Evolutionary conservation across 1,140 invertebrate genomes (phyloP), one percentile per base, ranked within the genome.

Genomic region (Heterodera carotae): DNA sequence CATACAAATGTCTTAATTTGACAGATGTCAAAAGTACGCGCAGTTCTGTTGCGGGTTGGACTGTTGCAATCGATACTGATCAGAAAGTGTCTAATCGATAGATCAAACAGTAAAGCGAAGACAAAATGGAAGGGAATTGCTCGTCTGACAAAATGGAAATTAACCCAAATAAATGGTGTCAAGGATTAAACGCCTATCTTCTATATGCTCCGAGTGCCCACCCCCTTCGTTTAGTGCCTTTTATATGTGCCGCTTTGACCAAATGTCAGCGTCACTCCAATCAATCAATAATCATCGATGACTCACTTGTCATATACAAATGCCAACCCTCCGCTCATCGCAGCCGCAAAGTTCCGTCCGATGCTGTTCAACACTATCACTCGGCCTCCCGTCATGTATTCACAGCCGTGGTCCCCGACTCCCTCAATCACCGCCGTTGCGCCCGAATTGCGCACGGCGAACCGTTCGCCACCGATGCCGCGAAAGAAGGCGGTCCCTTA

Each of bases 331-430:
- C 96, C 95, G 81, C 93, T 95, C 95, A 98, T 98, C 83, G 96
- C 97, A 75, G 97, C 97, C 56, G 95, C 96, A 90, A 99, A 99
- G 90, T 99, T 99, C 75, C 95, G 90, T 73, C 96, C 96, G 18
- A 94, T 96, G n/a, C 93, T 89, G 7, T 96, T 96, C 15, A 99
- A 90, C 87, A 99, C 93, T 8, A 99, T 89, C 76, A 93, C 93
- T 77, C 80, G 48, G 48, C 87, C 87, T 34, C 95, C 96, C 59
- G 97, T 99, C 97, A 99, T 99, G 88, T 99, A 99, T 89, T 99
- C 97, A 91, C 97, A 99, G 36, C 95, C 96, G 89, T 99, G 96
- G 90, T 99, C 97, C 68, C 97, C 97, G 72, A 96, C 95, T 75
- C 95, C 96, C 89, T 94, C 93, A 77, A 92, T 91, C 27, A 98